Conservation (phyloP, 2,113 vertebrate species). For the Dunckerocampus dactyliophorus region DNA sequence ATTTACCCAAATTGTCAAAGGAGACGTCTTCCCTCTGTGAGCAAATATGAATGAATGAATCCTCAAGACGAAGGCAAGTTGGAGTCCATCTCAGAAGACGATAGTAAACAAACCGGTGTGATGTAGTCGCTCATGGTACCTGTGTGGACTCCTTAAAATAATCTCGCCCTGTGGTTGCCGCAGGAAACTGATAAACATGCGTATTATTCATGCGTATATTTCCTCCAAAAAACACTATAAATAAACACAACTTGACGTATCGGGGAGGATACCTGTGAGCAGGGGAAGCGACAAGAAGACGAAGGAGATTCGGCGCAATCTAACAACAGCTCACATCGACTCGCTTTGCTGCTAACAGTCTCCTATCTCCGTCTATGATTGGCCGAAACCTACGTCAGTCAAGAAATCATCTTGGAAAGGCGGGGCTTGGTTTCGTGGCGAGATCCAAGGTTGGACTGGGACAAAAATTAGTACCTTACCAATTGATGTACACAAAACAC, state of each 20-base stretch:
- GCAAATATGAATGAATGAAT: slow-evolving; percentile 7
- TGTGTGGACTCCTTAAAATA: slow-evolving; percentile 33
- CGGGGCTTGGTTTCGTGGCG: slow-evolving; percentile 16
- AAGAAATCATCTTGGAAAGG: slow-evolving; percentile 16
- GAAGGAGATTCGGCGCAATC: slow-evolving; percentile 41
- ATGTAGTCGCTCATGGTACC: slow-evolving; percentile 32
- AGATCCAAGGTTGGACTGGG: background rate
- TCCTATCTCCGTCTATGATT: slow-evolving; percentile 49
- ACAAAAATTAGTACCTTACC: too few relatives aligned
- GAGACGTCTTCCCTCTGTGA: slow-evolving; percentile 19
- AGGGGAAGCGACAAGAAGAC: background rate
- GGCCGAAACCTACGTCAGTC: slow-evolving; percentile 61
- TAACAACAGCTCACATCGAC: slow-evolving; percentile 49
- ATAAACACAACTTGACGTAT: background rate
- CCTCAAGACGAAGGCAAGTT: slow-evolving; percentile 22
- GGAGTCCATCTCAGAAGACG: slow-evolving; percentile 33
- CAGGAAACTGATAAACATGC: slow-evolving; percentile 20
- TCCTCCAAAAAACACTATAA: too few relatives aligned
- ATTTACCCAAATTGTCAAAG: slow-evolving; percentile 53
- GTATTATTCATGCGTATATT: background rate
- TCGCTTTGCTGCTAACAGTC: slow-evolving; percentile 3
- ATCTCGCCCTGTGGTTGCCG: slow-evolving; percentile 16
- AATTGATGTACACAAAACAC: too few relatives aligned
- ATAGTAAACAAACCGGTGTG: slow-evolving; percentile 9
- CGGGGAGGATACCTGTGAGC: background rate